A percentile compares a stretch with the other conserved stretches of the same genome.
Conservation (phyloP, 2,888 invertebrate species). For the Mellilla xanthometata region DNA sequence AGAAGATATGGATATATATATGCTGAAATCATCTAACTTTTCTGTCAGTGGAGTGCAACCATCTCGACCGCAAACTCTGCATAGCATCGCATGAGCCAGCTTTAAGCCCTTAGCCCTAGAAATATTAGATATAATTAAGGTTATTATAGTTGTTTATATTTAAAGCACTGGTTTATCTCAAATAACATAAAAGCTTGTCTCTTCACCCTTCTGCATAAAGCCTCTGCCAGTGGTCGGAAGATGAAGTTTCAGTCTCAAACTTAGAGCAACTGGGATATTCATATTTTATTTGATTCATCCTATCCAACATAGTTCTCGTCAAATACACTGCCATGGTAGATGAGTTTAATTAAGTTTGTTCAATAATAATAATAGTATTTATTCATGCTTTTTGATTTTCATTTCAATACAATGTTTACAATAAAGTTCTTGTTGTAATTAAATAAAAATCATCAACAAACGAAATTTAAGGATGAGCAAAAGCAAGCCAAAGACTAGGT, state of each 20-base stretch:
- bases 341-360: no score
- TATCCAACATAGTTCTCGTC: conserved; percentile 67
- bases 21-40: conserved; percentile 60
- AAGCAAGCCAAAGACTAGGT: no score
- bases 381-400: no score
- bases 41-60: conserved; percentile 63
- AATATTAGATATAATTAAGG: no score
- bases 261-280: conserved; percentile 44
- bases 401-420: no score
- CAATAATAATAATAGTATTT: no score
- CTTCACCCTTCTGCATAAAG: conserved; percentile 34
- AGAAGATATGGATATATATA: conserved; percentile 63
- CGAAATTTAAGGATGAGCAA: no score
- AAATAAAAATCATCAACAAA: no score
- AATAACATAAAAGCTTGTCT: background rate
- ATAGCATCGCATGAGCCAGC: conserved; percentile 65
- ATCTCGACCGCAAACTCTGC: conserved; percentile 66
- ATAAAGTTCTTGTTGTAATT: no score
- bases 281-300: conserved; percentile 58
- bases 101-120: conserved; percentile 45
- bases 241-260: conserved; percentile 41
- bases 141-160: no score
- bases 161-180: no score
- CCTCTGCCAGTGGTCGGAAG: conserved; percentile 66
- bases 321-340: conserved; percentile 64